Evolutionary conservation across 2,797 vertebrate genomes (phyloP), one percentile per base, ranked within the genome.

Genomic region (Labeo calbasu): DNA sequence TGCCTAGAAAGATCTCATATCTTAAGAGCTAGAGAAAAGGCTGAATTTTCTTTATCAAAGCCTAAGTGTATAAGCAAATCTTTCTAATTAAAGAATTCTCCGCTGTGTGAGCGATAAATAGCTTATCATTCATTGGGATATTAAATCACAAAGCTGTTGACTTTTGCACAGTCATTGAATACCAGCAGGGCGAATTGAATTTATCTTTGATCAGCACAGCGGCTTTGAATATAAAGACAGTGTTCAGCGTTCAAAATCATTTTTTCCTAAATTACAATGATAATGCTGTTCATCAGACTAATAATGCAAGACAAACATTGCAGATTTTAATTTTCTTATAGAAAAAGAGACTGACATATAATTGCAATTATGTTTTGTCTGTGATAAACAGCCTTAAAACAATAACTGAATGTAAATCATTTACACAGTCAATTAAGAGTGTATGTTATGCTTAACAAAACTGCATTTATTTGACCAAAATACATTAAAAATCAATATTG

Each of bases 81-180:
- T 50, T 25, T 21, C 59, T 79, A 90, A 92, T 93, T 91, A 92
- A 79, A 93, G 90, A 89, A 86, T 76, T 43, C 57, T 80, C 88
- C 89, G 88, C 84, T 91, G 91, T 88, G 88, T 90, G 91, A 89
- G 23, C 57, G 84, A 87, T 61, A 72, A 55, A 79, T 82, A 84
- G 55, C 84, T 84, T 86, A 87, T 86, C 78, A 84, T 81, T 73
- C 53, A 75, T 25, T 75, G 63, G 28, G 85, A 85, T 77, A 79
- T 78, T 65, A 43, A 66, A 87, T 70, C 81, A 81, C 81, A 86
- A 81, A 84, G 84, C 69, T 80, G 77, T 81, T 84, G 81, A 86
- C 73, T 75, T 84, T 84, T 48, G 21, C 43, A 13, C 72, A 83
- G 77, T 71, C 68, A 72, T 6, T 85, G 53, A 86, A 82, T 70